Percentiles rank a stretch among this genome's conserved stretches.
phyloP scores from a whole-genome alignment of 2,797 vertebrate species.

The Rhinatrema bivittatum region DNA sequence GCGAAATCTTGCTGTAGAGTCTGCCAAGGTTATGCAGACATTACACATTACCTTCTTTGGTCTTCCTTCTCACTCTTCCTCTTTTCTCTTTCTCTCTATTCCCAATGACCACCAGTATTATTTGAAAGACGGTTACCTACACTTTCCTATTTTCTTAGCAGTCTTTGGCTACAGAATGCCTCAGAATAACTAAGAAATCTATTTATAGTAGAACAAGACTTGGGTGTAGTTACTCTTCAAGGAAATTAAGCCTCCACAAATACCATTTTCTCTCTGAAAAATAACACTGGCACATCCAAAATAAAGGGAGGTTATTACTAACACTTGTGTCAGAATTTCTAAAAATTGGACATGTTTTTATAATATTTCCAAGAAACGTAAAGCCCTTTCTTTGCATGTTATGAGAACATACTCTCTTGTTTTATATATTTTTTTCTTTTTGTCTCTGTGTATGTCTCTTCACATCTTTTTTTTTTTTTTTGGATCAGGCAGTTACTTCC shows the following conservation, averaged over 20 bases:
- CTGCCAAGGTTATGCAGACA: constrained; percentile 6
- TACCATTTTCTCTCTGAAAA: constrained; percentile 14
- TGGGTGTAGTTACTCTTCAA: constrained; percentile 31
- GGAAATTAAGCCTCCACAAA: constrained; percentile 34
- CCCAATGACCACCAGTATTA: not conserved
- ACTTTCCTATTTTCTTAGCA: constrained; percentile 25
- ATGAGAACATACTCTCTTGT: no score
- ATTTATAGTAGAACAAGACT: constrained; percentile 36
- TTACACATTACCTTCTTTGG: not conserved
- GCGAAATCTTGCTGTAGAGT: no score
- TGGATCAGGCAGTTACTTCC: no score
- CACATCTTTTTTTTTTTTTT: no score
- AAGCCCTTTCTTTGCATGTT: no score
- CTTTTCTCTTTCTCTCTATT: not conserved
- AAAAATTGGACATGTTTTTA: no score
- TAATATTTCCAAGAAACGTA: no score
- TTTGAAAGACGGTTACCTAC: constrained; percentile 30
- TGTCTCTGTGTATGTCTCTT: no score
- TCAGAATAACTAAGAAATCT: constrained; percentile 42
- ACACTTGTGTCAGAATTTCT: no score
- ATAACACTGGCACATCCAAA: not conserved
- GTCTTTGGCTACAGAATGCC: constrained; percentile 31
- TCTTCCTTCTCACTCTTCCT: constrained; percentile 12
- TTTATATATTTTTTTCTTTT: no score
- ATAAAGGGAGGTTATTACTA: not conserved